phyloP scores from a whole-genome alignment of 2,888 invertebrate species.

The Tricholauxania praeusta region DNA sequence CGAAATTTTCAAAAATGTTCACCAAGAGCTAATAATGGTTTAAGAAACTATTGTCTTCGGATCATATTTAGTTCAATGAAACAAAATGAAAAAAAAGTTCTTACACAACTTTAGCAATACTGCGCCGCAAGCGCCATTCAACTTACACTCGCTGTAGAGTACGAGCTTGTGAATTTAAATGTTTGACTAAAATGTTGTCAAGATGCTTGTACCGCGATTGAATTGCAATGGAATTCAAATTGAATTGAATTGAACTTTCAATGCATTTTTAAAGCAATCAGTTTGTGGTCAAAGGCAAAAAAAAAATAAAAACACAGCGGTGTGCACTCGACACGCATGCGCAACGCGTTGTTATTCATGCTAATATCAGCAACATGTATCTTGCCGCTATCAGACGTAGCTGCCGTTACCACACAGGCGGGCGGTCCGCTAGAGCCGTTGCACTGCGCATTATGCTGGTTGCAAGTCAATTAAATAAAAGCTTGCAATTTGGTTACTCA shows the following conservation, averaged over 20 bases:
- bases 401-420: slow-evolving; percentile 25
- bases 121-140: too few species aligned
- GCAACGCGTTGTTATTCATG: background rate
- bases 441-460: background rate
- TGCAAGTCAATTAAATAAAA: slow-evolving; percentile 59
- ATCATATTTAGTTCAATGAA: too few species aligned
- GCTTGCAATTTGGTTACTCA: too few species aligned
- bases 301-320: background rate
- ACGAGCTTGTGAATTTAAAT: slow-evolving; percentile 6
- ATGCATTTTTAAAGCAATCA: background rate
- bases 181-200: background rate
- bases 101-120: too few species aligned
- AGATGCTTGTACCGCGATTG: slow-evolving; percentile 8
- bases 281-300: too few species aligned
- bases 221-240: slow-evolving; percentile 9
- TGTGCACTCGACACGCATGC: slow-evolving; percentile 8
- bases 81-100: too few species aligned
- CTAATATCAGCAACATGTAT: slow-evolving; percentile 23
- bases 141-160: too few species aligned
- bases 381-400: slow-evolving; percentile 29
- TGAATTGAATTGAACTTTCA: slow-evolving; percentile 2
- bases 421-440: slow-evolving; percentile 1
- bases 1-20: background rate
- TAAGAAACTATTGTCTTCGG: background rate
- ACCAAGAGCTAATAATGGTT: background rate